Evolutionary conservation across 2,797 vertebrate species (phyloP), one percentile per base, ranked within the genome.

Genomic region (Etheostoma nigrum): DNA sequence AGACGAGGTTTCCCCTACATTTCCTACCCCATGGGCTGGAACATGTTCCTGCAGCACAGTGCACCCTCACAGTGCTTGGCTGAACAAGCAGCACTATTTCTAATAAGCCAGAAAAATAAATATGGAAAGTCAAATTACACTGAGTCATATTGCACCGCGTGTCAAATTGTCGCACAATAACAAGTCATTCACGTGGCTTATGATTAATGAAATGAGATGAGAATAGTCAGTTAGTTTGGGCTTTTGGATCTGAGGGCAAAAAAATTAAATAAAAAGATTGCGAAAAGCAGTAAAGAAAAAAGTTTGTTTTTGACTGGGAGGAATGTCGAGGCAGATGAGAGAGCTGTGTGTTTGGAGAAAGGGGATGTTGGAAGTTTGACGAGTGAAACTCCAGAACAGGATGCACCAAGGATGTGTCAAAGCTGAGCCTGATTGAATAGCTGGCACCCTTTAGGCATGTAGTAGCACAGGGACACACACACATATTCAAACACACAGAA

Each of bases 101-200:
- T 89, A 90, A 90, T 90, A 90, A 89, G 76, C 47, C 84, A 88
- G 91, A 89, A 91, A 92, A 90, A 91, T 81, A 92, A 92, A 93
- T 84, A 91, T 78, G 78, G 91, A 89, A 92, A 89, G 84, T 86
- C 71, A 88, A 89, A 89, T 89, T 89, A 86, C 44, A 49, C 72
- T 81, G 81, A 91, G 78, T 89, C 83, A 82, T 66, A 61, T 84
- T 82, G 84, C 84, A 72, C 70, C 16, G 78, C 76, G 40, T 86
- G 81, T 78, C 74, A 68, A 86, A 84, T 66, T 70, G 84, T 83
- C 81, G 67, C 81, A 87, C 82, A 86, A 78, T 82, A 79, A 86
- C 78, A 49, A 72, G 83, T 64, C 74, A 60, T 78, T 82, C 76
- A 76, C 42, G 27, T 30, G 68, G 30, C 57, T 69, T 66, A 44